Percentiles rank a stretch among this genome's conserved stretches.
Conservation (phyloP, 1,140 invertebrate species). For the Drosophila subpulchrella region DNA sequence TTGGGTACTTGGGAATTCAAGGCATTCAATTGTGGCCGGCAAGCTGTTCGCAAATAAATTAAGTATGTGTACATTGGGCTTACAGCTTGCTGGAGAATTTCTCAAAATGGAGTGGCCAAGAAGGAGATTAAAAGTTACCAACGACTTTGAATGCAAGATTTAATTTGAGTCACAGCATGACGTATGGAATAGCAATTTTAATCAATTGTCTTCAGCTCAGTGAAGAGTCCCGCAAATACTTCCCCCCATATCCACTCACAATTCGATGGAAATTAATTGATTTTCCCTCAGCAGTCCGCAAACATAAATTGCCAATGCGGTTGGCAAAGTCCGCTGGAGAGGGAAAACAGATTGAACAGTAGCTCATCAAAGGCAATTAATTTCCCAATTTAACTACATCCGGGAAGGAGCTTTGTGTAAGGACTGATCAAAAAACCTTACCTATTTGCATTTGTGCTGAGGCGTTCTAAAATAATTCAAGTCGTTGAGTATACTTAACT, state of each 20-base stretch:
- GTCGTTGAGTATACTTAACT: too few species aligned
- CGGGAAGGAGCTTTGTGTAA: not conserved
- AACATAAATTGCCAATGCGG: constrained; percentile 40
- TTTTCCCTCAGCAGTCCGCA: constrained; percentile 40
- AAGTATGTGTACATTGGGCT: constrained; percentile 61
- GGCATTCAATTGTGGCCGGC: constrained; percentile 50
- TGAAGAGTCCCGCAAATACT: constrained; percentile 6
- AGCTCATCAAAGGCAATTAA: constrained; percentile 31
- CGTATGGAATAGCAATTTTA: constrained; percentile 32
- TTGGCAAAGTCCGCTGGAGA: constrained; percentile 12
- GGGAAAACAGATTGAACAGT: constrained; percentile 8
- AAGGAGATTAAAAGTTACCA: constrained; percentile 24
- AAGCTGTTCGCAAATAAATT: constrained; percentile 68
- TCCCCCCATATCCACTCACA: constrained; percentile 15
- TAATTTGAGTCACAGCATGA: constrained; percentile 65
- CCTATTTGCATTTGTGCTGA: too few species aligned
- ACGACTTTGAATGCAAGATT: constrained; percentile 52
- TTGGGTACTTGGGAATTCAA: constrained; percentile 18
- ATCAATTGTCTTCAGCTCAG: constrained; percentile 30
- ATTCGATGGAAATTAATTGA: constrained; percentile 72
- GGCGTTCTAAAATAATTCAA: too few species aligned
- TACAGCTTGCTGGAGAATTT: constrained; percentile 1
- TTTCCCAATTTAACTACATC: constrained; percentile 5
- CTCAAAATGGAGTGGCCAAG: not conserved
- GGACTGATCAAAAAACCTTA: too few species aligned